A percentile compares a stretch with the other conserved stretches of the same genome.
These are phyloP conservation scores for Neria commutata DNA, from an alignment of 2,888 invertebrate species.

Conservation along the genomic window DNA sequence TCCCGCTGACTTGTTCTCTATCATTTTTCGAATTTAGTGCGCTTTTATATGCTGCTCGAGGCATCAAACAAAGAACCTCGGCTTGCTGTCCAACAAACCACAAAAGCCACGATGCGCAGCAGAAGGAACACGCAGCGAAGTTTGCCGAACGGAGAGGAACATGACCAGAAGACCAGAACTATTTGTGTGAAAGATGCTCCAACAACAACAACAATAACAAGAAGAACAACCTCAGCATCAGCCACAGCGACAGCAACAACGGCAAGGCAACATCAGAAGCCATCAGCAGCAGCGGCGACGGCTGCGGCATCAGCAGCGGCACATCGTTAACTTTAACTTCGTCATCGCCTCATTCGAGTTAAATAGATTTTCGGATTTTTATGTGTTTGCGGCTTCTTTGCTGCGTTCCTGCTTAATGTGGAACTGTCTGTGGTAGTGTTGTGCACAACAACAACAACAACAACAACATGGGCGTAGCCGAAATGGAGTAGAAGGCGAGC, in stretches of 20 bases:
- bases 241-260: neutral
- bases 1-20: too few relatives aligned
- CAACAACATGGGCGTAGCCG: neutral
- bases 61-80: neutral
- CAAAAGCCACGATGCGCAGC: neutral
- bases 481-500: neutral
- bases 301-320: conserved; percentile 8
- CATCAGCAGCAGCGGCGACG: conserved; percentile 6
- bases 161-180: too few relatives aligned
- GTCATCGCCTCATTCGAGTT: conserved; percentile 26
- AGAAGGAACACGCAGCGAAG: neutral
- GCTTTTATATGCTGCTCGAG: neutral
- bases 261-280: neutral
- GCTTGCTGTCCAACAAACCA: neutral
- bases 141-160: neutral
- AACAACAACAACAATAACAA: neutral
- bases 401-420: conserved; percentile 8
- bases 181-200: too few relatives aligned
- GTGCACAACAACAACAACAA: neutral
- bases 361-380: conserved; percentile 26
- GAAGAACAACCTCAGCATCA: too few relatives aligned
- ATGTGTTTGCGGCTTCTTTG: conserved; percentile 23
- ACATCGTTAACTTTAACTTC: conserved; percentile 28
- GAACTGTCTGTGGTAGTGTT: neutral
- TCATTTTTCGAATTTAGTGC: too few relatives aligned